A percentile compares a stretch with the other conserved stretches of the same genome.
phyloP scores from a whole-genome alignment of 2,888 invertebrate genomes.

The Tortricodes alternella region DNA sequence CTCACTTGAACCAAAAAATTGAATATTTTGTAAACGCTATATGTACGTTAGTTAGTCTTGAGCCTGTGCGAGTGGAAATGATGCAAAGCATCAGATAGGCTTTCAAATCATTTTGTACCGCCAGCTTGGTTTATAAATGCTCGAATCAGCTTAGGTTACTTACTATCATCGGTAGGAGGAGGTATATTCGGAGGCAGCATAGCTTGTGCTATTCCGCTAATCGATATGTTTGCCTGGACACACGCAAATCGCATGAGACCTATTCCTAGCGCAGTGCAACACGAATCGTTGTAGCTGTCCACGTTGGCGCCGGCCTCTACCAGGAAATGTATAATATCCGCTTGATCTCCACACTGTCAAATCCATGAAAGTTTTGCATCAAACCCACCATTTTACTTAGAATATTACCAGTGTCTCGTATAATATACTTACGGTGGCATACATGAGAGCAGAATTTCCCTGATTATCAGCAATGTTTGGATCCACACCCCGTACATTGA shows the following conservation, averaged over 20 bases:
- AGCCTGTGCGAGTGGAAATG: too few relatives aligned
- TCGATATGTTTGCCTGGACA: constrained; percentile 45
- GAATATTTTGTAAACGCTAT: not conserved
- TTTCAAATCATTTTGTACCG: too few relatives aligned
- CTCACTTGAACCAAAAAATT: not conserved
- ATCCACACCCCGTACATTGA: constrained; percentile 63
- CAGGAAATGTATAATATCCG: constrained; percentile 62
- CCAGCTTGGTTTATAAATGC: too few relatives aligned
- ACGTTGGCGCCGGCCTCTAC: constrained; percentile 77
- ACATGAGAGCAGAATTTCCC: constrained; percentile 81
- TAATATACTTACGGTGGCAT: constrained; percentile 68
- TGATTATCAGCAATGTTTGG: constrained; percentile 76
- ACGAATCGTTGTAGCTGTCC: constrained; percentile 78
- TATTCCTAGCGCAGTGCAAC: constrained; percentile 75
- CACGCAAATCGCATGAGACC: constrained; percentile 66
- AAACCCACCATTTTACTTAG: too few relatives aligned
- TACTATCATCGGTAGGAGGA: constrained; percentile 36
- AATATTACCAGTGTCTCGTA: not conserved
- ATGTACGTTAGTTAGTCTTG: too few relatives aligned
- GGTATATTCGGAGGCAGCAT: constrained; percentile 47
- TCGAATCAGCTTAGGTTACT: constrained; percentile 28
- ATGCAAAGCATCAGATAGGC: too few relatives aligned
- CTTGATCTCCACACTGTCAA: constrained; percentile 60
- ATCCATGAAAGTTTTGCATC: too few relatives aligned
- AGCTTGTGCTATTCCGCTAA: constrained; percentile 42